These are phyloP conservation scores for Momotus momota DNA, from an alignment of 2,797 vertebrate genomes.

Conservation along the genomic window DNA sequence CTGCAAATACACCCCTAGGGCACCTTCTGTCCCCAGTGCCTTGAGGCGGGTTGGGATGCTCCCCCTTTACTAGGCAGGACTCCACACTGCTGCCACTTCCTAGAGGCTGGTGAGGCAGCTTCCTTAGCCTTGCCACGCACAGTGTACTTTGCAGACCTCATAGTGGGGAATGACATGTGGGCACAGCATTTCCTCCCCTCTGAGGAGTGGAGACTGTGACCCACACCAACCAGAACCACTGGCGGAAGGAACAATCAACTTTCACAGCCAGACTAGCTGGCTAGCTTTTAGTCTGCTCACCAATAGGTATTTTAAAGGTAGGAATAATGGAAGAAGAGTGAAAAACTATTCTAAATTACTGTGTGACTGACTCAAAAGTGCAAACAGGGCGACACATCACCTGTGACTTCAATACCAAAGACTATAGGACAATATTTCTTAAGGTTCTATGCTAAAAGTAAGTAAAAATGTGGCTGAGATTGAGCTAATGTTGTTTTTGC, in stretches of 20 bases:
- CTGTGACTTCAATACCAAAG: background rate
- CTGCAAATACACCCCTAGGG: background rate
- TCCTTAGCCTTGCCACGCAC: background rate
- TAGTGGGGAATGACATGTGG: accelerated
- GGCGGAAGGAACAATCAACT: background rate
- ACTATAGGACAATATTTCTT: background rate
- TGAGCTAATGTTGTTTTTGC: background rate
- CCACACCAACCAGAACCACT: accelerated
- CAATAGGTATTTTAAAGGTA: background rate
- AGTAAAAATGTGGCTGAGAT: background rate
- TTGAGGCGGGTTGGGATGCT: background rate
- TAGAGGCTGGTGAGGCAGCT: background rate
- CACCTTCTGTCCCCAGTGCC: background rate
- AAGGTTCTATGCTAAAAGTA: background rate
- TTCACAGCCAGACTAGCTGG: background rate
- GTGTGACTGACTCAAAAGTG: background rate
- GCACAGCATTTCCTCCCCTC: background rate
- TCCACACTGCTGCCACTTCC: background rate
- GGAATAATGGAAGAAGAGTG: background rate
- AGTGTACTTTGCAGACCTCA: background rate
- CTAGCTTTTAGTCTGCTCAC: background rate
- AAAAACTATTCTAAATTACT: background rate
- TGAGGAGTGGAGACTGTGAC: background rate
- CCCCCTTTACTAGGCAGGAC: background rate
- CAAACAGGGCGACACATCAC: background rate